phyloP scores from a whole-genome alignment of 2,797 vertebrate species.

The Okamejei kenojei region DNA sequence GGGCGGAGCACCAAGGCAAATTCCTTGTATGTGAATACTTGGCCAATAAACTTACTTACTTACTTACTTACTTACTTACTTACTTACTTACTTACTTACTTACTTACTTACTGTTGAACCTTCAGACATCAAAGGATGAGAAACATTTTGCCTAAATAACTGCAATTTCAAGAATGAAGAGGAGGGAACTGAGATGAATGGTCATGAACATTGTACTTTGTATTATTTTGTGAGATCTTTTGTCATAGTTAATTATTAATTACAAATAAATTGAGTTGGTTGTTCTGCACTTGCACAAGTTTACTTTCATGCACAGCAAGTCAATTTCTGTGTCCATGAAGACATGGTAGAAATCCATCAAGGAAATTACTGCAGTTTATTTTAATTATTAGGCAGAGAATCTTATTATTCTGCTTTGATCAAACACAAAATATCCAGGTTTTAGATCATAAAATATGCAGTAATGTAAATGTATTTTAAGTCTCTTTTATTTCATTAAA shows the following conservation, averaged over 20 bases:
- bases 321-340: neutral
- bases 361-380: neutral
- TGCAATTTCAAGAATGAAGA: neutral
- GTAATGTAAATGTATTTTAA: neutral
- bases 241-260: neutral
- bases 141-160: neutral
- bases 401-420: neutral
- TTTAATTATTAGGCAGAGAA: neutral
- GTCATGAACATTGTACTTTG: neutral
- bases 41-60: no score
- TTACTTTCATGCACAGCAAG: neutral
- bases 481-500: neutral
- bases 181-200: neutral
- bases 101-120: no score
- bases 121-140: neutral
- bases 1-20: no score
- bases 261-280: neutral
- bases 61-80: no score
- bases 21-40: no score
- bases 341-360: neutral
- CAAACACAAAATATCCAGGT: neutral
- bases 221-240: neutral
- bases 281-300: neutral
- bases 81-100: no score
- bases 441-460: neutral